phyloP scores from a whole-genome alignment of 2,797 vertebrate species.

The Parauchenoglanis ngamensis region DNA sequence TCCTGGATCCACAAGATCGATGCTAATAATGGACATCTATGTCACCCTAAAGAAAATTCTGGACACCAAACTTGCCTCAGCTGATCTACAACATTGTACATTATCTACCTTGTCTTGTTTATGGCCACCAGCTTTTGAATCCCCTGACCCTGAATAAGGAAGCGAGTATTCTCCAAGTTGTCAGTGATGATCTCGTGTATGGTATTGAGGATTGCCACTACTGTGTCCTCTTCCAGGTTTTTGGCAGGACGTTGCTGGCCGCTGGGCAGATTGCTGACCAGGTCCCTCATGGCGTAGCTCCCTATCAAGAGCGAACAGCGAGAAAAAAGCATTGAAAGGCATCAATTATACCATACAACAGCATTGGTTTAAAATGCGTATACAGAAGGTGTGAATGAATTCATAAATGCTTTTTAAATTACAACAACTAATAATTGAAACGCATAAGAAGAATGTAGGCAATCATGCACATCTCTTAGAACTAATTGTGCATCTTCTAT shows the following conservation, averaged over 20 bases:
- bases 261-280: slow-evolving; percentile 89
- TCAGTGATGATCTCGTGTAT: slow-evolving; percentile 97
- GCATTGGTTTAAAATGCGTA: background rate
- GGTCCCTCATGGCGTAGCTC: slow-evolving; percentile 92
- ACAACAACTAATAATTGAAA: background rate
- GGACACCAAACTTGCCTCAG: background rate
- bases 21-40: background rate
- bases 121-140: slow-evolving; percentile 92
- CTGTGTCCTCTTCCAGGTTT: slow-evolving; percentile 93
- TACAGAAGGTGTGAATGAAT: background rate
- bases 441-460: too few relatives aligned
- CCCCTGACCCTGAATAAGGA: slow-evolving; percentile 92
- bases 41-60: background rate
- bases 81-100: background rate
- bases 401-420: background rate
- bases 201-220: slow-evolving; percentile 93
- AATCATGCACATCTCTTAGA: background rate
- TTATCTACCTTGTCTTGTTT: slow-evolving; percentile 86
- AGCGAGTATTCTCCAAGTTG: slow-evolving; percentile 90
- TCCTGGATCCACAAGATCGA: background rate
- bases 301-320: slow-evolving; percentile 68
- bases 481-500: background rate
- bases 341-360: background rate
- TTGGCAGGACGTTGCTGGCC: slow-evolving; percentile 90
- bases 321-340: background rate